Conservation (phyloP, 2,888 invertebrate genomes). For the Cephus rjabovi region DNA sequence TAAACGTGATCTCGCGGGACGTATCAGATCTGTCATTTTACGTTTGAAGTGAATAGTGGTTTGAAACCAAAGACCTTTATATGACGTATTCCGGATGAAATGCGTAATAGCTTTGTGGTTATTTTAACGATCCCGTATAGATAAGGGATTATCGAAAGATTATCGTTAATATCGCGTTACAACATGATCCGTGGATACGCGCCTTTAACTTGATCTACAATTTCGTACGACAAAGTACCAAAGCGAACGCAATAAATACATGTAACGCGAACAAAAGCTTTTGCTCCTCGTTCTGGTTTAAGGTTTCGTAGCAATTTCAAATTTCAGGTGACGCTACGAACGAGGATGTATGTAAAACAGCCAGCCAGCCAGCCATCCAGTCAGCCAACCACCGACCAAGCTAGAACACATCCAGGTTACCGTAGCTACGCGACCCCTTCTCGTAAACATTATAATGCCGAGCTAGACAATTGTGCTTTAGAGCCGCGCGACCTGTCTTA, state of each 20-base stretch:
- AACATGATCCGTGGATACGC: not conserved
- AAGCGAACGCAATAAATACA: not conserved
- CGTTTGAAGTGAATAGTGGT: not conserved
- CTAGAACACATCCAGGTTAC: not conserved
- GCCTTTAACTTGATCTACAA: not conserved
- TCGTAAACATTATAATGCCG: slow-evolving; percentile 29
- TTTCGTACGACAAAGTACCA: not conserved
- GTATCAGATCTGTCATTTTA: not conserved
- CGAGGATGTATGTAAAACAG: not conserved
- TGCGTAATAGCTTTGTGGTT: not conserved
- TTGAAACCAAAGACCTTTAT: not conserved
- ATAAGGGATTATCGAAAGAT: not conserved
- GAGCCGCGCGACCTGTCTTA: slow-evolving; percentile 25
- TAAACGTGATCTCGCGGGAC: not conserved
- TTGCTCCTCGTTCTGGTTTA: not conserved
- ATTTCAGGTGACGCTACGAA: not conserved
- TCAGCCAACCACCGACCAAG: not conserved
- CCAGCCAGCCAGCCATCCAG: not conserved
- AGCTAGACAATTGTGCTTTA: slow-evolving; percentile 33
- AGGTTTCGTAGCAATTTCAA: not conserved
- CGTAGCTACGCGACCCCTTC: slow-evolving; percentile 4
- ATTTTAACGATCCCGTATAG: not conserved
- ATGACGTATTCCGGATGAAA: not conserved
- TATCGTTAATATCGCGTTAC: not conserved
- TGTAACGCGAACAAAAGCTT: not conserved